Conservation (phyloP, 2,113 vertebrate genomes). For the Chaetops frenatus region DNA sequence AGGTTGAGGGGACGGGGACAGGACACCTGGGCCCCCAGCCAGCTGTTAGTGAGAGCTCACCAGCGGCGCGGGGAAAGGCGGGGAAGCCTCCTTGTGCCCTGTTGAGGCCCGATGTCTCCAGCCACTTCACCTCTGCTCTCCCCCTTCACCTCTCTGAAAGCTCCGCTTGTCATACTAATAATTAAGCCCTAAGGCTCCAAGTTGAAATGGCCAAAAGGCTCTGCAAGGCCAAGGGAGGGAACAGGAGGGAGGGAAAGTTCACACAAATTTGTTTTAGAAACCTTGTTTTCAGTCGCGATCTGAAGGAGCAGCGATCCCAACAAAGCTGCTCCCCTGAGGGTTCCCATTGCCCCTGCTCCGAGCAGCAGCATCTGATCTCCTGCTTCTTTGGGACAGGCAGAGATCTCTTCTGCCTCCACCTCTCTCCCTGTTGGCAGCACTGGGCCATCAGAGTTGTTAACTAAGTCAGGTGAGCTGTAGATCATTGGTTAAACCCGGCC, state of each 20-base stretch:
- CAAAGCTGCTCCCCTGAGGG: not conserved
- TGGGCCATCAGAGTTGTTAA: not conserved
- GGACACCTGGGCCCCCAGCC: not conserved
- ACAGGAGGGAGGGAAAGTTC: constrained; percentile 24
- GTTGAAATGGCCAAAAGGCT: constrained; percentile 13
- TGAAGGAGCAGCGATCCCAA: not conserved
- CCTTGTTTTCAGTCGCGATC: not conserved
- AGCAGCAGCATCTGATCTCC: not conserved
- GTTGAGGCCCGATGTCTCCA: not conserved
- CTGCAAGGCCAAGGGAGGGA: not conserved
- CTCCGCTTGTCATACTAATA: constrained; percentile 18
- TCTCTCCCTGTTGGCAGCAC: not conserved
- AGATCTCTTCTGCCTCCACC: not conserved
- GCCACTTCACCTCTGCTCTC: constrained; percentile 44
- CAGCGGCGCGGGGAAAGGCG: not conserved
- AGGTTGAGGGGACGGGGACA: not conserved
- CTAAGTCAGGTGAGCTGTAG: not conserved
- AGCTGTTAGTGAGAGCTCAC: not conserved
- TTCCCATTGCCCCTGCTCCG: not conserved
- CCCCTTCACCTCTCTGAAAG: constrained; percentile 22
- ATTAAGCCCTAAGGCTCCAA: constrained; percentile 35
- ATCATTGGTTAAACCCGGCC: not conserved
- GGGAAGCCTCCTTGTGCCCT: not conserved
- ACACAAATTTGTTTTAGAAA: not conserved
- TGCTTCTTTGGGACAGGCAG: not conserved